These are phyloP conservation scores for Drosophila sulfurigaster DNA, from an alignment of 1,140 invertebrate genomes.

Conservation along the genomic window DNA sequence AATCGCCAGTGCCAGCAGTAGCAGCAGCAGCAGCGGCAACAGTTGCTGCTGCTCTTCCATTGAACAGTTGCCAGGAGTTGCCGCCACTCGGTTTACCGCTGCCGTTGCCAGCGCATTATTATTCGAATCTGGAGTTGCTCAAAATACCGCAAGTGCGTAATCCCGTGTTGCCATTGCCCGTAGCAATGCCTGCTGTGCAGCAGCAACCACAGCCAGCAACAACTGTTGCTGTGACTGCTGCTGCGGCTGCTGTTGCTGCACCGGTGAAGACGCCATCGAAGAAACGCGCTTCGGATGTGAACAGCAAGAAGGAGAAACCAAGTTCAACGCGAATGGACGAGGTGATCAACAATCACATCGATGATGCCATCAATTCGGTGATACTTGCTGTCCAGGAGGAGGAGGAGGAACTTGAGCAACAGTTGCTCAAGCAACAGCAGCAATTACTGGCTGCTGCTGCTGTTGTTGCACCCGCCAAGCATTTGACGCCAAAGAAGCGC, in stretches of 20 bases:
- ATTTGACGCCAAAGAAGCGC: slow-evolving; percentile 67
- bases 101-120: slow-evolving; percentile 61
- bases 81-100: slow-evolving; percentile 6
- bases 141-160: slow-evolving; percentile 80
- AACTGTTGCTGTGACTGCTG: neutral
- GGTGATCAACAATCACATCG: slow-evolving; percentile 81
- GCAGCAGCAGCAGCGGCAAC: slow-evolving; percentile 18
- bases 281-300: slow-evolving; percentile 34
- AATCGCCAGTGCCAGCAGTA: slow-evolving; percentile 1
- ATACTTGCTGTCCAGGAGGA: slow-evolving; percentile 72
- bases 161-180: slow-evolving; percentile 42
- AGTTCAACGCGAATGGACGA: slow-evolving; percentile 70
- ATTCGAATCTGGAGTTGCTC: slow-evolving; percentile 76
- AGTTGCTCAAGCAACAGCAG: slow-evolving; percentile 15
- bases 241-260: neutral
- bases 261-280: slow-evolving; percentile 38
- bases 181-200: slow-evolving; percentile 2
- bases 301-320: slow-evolving; percentile 50
- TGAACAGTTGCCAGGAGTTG: neutral
- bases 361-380: slow-evolving; percentile 81
- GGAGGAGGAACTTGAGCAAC: slow-evolving; percentile 10
- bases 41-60: neutral
- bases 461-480: slow-evolving; percentile 21
- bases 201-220: slow-evolving; percentile 6
- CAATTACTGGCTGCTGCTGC: neutral